Evolutionary conservation across 2,888 invertebrate genomes (phyloP), one percentile per base, ranked within the genome.

Genomic region (Iselma pallidipennis): DNA sequence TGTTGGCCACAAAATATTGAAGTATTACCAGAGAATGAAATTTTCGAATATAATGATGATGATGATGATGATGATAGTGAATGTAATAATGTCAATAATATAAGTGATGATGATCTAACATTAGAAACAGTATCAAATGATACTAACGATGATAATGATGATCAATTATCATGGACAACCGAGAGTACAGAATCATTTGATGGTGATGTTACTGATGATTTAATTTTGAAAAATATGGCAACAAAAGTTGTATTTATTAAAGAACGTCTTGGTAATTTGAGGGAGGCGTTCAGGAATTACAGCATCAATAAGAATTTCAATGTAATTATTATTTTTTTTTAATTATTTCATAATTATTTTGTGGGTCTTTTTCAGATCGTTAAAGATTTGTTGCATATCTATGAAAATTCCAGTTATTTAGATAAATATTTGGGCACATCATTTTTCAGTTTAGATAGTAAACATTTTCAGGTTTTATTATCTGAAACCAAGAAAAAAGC

Each of bases 351-450:
- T 29, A 12, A 14, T 48, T 26, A 21, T n/a, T 14, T 49, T 21
- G 7, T 26, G 10, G 45, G 7, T 14, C 23, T 66, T 60, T 83
- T 83, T 60, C 81, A 81, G 88, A 89, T 92, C 25, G 90, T 94
- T 88, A 86, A 90, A 69, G 91, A 92, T 80, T 82, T 95, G 49
- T 82, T 95, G 61, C 88, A 89, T 74, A 88, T 94, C 48, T 94
- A 94, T 78, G 94, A 92, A 78, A 92, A 94, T 78, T 94, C 93
- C 75, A 88, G 94, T 70, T 92, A 90, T 76, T 84, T 95, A 80
- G 95, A 95, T 81, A 91, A 91, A 70, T 83, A 94, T 59, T 89
- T 95, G 86, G 91, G 91, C 52, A 94, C 95, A 0, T 87, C 90
- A 3, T 94, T 92, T 81, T 95, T 95, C 81, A 81, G 80, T 65